Evolutionary conservation across 30 jellyfish, hydroid and myxozoan species (phyloP).

Genomic region (Turritopsis dohrnii): DNA sequence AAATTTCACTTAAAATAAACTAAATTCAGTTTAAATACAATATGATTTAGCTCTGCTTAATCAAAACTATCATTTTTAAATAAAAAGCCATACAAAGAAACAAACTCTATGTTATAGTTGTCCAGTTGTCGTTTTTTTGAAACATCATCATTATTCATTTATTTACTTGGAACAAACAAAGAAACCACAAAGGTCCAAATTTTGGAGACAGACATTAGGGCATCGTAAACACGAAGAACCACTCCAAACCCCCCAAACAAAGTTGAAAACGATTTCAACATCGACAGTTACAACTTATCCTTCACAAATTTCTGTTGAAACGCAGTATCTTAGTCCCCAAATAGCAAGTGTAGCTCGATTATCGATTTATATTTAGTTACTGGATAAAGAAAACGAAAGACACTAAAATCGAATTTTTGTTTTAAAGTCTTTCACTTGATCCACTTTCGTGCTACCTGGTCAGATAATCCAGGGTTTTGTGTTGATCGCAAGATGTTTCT

Average conservation of each 20-base stretch:
- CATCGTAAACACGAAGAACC: too few relatives aligned
- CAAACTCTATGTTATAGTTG: not conserved
- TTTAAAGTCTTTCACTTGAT: not conserved
- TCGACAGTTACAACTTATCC: too few relatives aligned
- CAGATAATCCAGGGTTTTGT: conserved; percentile 53
- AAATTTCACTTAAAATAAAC: not conserved
- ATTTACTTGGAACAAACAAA: not conserved
- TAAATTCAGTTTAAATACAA: not conserved
- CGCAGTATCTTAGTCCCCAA: too few relatives aligned
- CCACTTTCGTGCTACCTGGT: conserved; percentile 32
- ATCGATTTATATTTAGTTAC: too few relatives aligned
- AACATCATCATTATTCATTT: not conserved
- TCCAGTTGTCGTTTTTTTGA: not conserved
- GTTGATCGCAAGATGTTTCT: conserved; percentile 48
- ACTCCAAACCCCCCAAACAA: too few relatives aligned
- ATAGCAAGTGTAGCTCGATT: too few relatives aligned
- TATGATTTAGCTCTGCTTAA: not conserved
- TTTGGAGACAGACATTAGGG: too few relatives aligned
- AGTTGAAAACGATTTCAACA: too few relatives aligned
- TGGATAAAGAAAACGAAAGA: too few relatives aligned
- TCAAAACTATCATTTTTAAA: not conserved
- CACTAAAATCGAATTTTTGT: not conserved
- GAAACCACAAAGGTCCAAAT: not conserved
- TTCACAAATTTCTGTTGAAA: too few relatives aligned
- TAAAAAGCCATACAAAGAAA: not conserved